phyloP scores from a whole-genome alignment of 1,140 invertebrate species.

The Rhyacophila brunnea region DNA sequence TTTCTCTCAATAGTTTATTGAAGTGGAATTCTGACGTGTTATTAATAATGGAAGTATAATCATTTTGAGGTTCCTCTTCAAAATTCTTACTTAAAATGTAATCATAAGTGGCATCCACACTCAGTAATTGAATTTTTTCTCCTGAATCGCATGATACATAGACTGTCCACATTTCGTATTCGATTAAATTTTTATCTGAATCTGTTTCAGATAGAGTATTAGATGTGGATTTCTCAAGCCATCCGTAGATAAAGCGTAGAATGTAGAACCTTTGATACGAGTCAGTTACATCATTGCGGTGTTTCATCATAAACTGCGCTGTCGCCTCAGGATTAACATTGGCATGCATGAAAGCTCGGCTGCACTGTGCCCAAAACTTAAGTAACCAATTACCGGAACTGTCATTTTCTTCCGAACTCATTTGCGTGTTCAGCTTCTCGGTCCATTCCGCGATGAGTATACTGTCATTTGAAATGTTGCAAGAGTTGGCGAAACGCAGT shows the following conservation, averaged over 20 bases:
- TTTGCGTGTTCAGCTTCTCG: constrained; percentile 42
- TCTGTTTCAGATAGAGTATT: constrained; percentile 45
- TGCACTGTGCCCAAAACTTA: constrained; percentile 58
- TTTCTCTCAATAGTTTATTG: constrained; percentile 44
- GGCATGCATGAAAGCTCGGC: constrained; percentile 56
- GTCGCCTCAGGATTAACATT: constrained; percentile 53
- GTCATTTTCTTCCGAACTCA: constrained; percentile 39
- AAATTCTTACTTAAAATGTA: constrained; percentile 21
- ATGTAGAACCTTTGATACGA: constrained; percentile 52
- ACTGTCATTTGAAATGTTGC: constrained; percentile 49
- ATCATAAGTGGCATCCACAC: constrained; percentile 40
- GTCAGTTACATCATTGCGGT: constrained; percentile 50
- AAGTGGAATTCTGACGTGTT: constrained; percentile 33
- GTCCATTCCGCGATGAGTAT: constrained; percentile 56
- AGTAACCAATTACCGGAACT: constrained; percentile 43
- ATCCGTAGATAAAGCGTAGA: constrained; percentile 55
- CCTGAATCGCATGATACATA: constrained; percentile 45
- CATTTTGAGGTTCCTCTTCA: not conserved
- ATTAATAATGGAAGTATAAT: not conserved
- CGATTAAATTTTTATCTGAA: constrained; percentile 46
- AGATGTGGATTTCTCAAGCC: constrained; percentile 43
- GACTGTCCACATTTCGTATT: constrained; percentile 55
- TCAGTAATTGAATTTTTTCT: constrained; percentile 41
- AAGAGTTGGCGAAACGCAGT: constrained; percentile 56
- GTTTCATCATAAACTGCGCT: constrained; percentile 56